phyloP scores from a whole-genome alignment of 2,888 invertebrate genomes.

The Macrophya annulata region DNA sequence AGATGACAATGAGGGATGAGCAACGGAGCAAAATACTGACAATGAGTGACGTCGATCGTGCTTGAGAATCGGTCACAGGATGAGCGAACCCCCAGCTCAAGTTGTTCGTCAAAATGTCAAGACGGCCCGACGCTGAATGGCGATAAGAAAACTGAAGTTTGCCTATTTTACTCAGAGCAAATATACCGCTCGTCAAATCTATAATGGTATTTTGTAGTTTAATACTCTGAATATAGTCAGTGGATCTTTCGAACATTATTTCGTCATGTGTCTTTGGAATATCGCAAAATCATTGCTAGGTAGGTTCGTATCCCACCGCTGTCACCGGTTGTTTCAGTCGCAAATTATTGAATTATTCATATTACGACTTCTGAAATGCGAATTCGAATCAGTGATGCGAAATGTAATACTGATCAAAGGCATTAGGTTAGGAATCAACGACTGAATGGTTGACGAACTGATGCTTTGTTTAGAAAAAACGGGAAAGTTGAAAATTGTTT shows the following conservation, averaged over 20 bases:
- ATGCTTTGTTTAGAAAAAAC: no score
- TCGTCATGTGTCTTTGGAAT: not conserved
- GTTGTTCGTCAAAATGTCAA: constrained; percentile 44
- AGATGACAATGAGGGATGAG: constrained; percentile 39
- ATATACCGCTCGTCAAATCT: not conserved
- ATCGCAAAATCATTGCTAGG: not conserved
- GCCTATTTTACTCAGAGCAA: not conserved
- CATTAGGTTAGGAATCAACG: not conserved
- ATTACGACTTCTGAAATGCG: not conserved
- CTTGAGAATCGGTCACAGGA: constrained; percentile 28
- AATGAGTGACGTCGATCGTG: constrained; percentile 27
- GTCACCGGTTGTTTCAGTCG: not conserved
- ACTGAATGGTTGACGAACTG: not conserved
- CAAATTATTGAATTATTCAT: not conserved
- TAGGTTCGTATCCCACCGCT: constrained; percentile 1
- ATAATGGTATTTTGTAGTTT: not conserved
- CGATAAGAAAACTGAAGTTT: constrained; percentile 23
- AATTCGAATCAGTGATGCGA: not conserved
- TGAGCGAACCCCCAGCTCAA: constrained; percentile 23
- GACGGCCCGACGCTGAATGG: not conserved
- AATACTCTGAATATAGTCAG: not conserved
- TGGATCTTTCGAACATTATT: not conserved
- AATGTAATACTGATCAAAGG: not conserved
- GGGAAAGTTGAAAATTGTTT: not conserved
- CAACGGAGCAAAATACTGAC: constrained; percentile 12